phyloP scores from a whole-genome alignment of 1,140 invertebrate species.

The Drosophila parabipectinata region DNA sequence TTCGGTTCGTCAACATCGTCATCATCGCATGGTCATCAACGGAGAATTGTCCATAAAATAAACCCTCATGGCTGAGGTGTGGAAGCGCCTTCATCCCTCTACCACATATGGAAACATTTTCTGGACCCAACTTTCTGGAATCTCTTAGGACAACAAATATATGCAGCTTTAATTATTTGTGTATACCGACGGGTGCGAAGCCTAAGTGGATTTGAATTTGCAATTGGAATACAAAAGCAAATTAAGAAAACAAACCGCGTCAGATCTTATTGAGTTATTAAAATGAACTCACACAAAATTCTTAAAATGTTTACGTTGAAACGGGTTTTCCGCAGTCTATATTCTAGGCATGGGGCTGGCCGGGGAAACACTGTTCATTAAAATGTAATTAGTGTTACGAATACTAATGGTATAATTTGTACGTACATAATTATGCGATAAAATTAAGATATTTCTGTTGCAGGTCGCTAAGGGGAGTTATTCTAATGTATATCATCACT shows the following conservation, averaged over 20 bases:
- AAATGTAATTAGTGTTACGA: slow-evolving; percentile 76
- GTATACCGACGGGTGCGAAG: background rate
- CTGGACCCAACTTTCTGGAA: background rate
- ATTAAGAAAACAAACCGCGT: slow-evolving; percentile 55
- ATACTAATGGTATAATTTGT: slow-evolving; percentile 70
- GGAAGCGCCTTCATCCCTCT: slow-evolving; percentile 23
- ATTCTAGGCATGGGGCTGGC: slow-evolving; percentile 43
- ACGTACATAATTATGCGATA: slow-evolving; percentile 8
- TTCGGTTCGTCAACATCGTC: slow-evolving; percentile 53
- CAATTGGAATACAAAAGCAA: slow-evolving; percentile 48
- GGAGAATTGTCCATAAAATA: slow-evolving; percentile 30
- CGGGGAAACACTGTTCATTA: slow-evolving; percentile 63
- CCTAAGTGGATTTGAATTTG: slow-evolving; percentile 30
- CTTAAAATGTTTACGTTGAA: slow-evolving; percentile 63
- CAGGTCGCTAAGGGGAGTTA: background rate
- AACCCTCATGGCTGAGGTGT: slow-evolving; percentile 12
- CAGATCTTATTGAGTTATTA: slow-evolving; percentile 70
- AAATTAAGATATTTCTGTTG: slow-evolving; percentile 42
- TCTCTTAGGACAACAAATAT: background rate
- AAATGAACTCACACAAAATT: slow-evolving; percentile 59
- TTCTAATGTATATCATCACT: no score
- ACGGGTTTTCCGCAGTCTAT: slow-evolving; percentile 39
- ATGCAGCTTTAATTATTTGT: slow-evolving; percentile 31
- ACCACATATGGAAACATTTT: slow-evolving; percentile 32
- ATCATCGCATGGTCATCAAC: slow-evolving; percentile 35